Conservation (phyloP, 2,888 invertebrate genomes). For the Oegoconia quadripuncta region DNA sequence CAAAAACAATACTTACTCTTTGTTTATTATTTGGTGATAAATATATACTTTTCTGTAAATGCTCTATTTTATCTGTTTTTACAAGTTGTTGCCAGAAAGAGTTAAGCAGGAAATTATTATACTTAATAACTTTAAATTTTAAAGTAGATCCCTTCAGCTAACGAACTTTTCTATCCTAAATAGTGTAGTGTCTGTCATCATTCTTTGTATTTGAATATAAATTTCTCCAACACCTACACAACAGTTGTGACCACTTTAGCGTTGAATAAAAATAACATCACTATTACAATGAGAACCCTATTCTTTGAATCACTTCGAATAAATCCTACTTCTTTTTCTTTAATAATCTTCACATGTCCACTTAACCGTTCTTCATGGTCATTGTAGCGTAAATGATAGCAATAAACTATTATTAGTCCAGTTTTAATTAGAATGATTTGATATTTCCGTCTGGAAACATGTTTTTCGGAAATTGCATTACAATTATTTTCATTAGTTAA, state of each 20-base stretch:
- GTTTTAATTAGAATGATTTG: constrained; percentile 57
- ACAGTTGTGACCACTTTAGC: constrained; percentile 32
- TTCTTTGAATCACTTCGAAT: constrained; percentile 24
- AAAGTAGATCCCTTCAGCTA: constrained; percentile 26
- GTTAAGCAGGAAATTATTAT: no score
- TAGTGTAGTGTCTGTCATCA: constrained; percentile 48
- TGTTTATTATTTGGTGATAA: no score
- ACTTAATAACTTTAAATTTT: constrained; percentile 8
- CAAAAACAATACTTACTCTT: no score
- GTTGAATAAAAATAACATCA: constrained; percentile 23
- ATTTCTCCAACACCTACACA: constrained; percentile 35
- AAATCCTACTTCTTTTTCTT: constrained; percentile 21
- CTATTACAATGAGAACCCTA: constrained; percentile 28
- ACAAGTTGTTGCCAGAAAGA: no score
- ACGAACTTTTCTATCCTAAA: constrained; percentile 33
- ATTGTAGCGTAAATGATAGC: constrained; percentile 51
- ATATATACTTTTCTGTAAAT: no score
- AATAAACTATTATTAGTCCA: constrained; percentile 49
- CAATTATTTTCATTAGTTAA: constrained; percentile 25
- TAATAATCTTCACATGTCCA: constrained; percentile 26
- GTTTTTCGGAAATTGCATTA: constrained; percentile 32
- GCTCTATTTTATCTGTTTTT: no score
- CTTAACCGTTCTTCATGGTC: constrained; percentile 28
- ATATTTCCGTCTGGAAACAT: constrained; percentile 50
- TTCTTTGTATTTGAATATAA: constrained; percentile 30